Evolutionary conservation across 1,140 invertebrate genomes (phyloP), one percentile per base, ranked within the genome.

Genomic region (Whitmania pigra): DNA sequence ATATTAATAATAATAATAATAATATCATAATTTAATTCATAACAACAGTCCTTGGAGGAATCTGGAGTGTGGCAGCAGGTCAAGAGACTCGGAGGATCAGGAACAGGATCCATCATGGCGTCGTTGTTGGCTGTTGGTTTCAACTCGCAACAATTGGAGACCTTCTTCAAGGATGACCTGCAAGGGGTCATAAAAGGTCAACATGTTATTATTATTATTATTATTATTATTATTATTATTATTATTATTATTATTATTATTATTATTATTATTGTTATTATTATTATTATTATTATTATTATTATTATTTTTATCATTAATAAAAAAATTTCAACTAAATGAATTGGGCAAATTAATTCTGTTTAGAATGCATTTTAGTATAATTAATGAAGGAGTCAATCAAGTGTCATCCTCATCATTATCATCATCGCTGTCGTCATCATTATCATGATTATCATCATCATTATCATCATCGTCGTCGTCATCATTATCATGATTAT

Each of bases 71-170:
- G 77, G 73, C 53, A 72, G 6, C 75, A 78, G 18, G 73, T 80
- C 2, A 77, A 78, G 68, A 71, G 81, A 11, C 75, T 79, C 25
- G 78, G 79, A 25, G 81, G 80, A 0, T 69, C 79, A 7, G 80
- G 78, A 72, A 78, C 78, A 0, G 81, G 81, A 0, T 79, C 81
- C 7, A 79, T 81, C 76, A 78, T 78, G 0, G 81, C 80, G 0
- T 73, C 79, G 0, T 71, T 80, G 22, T 71, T 81, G 7, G 77
- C 80, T 25, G 77, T 82, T 2, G 81, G 81, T 27, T 81, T 78
- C 72, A 73, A 76, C 54, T 77, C 79, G 0, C 63, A 76, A 18
- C 72, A 71, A 15, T 66, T 74, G 18, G 74, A 78, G 73, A 74
- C 77, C 54, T 76, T 78, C 67, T 74, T 81, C 53, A 76, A 76